phyloP scores from a whole-genome alignment of 1,140 invertebrate species.

The Amphibalanus amphitrite region DNA sequence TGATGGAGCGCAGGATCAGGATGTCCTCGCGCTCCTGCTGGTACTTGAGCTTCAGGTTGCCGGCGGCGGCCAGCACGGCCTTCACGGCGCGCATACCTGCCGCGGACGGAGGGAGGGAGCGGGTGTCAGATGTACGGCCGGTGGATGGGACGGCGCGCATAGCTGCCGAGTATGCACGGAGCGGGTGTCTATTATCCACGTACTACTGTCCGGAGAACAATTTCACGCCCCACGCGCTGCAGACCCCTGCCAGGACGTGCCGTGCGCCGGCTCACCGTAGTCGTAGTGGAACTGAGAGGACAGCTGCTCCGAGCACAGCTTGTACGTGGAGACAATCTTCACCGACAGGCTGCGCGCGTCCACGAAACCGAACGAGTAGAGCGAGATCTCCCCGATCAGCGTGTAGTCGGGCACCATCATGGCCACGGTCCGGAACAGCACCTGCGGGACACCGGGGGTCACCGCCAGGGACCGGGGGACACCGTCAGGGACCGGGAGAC shows the following conservation, averaged over 20 bases:
- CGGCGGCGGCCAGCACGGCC: constrained; percentile 63
- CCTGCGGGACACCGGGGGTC: neutral
- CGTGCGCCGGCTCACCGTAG: constrained; percentile 24
- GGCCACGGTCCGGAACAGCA: constrained; percentile 60
- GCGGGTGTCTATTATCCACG: no score
- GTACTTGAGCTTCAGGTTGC: constrained; percentile 63
- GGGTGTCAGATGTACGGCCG: no score
- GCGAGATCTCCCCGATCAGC: constrained; percentile 73
- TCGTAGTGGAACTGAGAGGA: constrained; percentile 86
- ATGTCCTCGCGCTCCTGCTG: constrained; percentile 54
- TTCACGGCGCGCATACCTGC: constrained; percentile 37
- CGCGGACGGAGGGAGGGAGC: no score
- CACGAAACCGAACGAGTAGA: constrained; percentile 72
- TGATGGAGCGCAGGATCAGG: constrained; percentile 43
- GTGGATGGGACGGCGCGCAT: no score
- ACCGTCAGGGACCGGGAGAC: no score
- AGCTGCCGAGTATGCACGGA: no score
- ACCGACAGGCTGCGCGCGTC: constrained; percentile 22
- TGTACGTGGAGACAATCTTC: constrained; percentile 83
- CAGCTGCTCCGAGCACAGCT: constrained; percentile 72
- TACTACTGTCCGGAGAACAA: no score
- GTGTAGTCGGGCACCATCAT: constrained; percentile 87
- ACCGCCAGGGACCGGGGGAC: constrained; percentile 60
- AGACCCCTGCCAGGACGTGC: no score
- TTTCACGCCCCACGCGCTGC: no score